Base-by-base conservation (phyloP, 2,113 vertebrate species). In the Eulemur rufifrons region DNA sequence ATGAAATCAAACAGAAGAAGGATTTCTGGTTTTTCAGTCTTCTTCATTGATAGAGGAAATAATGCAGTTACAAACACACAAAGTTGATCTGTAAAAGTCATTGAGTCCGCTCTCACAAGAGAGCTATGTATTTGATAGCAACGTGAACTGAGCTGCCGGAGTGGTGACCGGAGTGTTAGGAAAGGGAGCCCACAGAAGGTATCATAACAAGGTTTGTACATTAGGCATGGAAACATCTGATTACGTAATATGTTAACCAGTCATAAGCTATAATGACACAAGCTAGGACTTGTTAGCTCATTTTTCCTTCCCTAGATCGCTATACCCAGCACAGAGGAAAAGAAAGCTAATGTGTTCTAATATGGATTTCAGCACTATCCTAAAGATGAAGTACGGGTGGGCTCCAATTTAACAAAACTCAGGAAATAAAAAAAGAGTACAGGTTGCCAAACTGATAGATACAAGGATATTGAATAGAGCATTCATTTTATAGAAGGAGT, bases 31-130 rank as follows among this genome's bases (percentile, higher is more conserved):
- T 95, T 95, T 97, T 78, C 45, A 85, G 39, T 94, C 15, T 76
- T 56, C 37, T 71, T 93, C 63, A 91, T 83, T 94, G 69, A 84
- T 74, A 93, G 94, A 94, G 78, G 63, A 96, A 96, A 66, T 34
- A 90, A 83, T 85, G 42, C 32, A 50, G n/a, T 94, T 96, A 69
- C 88, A 89, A 95, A 95, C 73, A 90, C 18, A 95, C 68, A 95
- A 89, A 45, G 20, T 85, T 94, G 20, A 93, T 94, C 68, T 97
- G 69, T 84, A 86, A 85, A 96, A 95, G 47, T 71, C 59, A 89
- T 96, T 81, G 54, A 82, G n/a, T 74, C 64, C 52, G 29, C 83
- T 97, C 82, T 89, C 54, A 86, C 13, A 50, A 90, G 68, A 95
- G 68, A 59, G 10, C 45, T 54, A 3, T 90, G 45, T 45, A 50